These are phyloP conservation scores for Autographa pulchrina DNA, from an alignment of 2,888 invertebrate genomes.

Conservation along the genomic window DNA sequence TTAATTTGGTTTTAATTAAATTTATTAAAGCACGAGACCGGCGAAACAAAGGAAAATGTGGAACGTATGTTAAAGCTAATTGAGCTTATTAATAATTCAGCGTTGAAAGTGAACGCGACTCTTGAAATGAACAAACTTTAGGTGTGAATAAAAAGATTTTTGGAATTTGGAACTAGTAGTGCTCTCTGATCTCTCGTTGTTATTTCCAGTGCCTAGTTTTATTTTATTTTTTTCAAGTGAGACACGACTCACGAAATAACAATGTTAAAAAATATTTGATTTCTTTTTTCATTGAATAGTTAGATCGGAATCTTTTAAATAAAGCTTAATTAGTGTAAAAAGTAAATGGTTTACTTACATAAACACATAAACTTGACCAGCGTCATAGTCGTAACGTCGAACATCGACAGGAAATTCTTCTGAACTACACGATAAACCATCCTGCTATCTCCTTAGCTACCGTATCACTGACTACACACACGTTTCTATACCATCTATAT, in stretches of 20 bases:
- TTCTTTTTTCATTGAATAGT: background rate
- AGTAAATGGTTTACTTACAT: constrained; percentile 74
- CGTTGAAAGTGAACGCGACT: constrained; percentile 23
- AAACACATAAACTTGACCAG: constrained; percentile 79
- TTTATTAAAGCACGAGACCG: constrained; percentile 28
- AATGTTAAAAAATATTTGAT: background rate
- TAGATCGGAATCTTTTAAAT: background rate
- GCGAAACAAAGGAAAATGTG: constrained; percentile 48
- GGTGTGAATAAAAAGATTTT: background rate
- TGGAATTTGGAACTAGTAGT: background rate
- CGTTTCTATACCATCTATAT: constrained; percentile 66
- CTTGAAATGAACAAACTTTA: constrained; percentile 1
- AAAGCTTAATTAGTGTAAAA: constrained; percentile 19
- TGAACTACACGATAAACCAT: constrained; percentile 73
- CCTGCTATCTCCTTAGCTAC: constrained; percentile 75
- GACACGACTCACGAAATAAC: background rate
- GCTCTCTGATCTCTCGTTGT: background rate
- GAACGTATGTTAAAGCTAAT: constrained; percentile 37
- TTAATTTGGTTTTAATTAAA: constrained; percentile 49
- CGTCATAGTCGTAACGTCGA: constrained; percentile 69
- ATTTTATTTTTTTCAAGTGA: too few relatives aligned
- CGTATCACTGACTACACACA: constrained; percentile 65
- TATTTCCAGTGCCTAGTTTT: background rate
- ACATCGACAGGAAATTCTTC: constrained; percentile 70
- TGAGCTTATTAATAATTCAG: constrained; percentile 33